Base-by-base conservation (phyloP, 2,797 vertebrate genomes). In the Manis crassicaudata region DNA sequence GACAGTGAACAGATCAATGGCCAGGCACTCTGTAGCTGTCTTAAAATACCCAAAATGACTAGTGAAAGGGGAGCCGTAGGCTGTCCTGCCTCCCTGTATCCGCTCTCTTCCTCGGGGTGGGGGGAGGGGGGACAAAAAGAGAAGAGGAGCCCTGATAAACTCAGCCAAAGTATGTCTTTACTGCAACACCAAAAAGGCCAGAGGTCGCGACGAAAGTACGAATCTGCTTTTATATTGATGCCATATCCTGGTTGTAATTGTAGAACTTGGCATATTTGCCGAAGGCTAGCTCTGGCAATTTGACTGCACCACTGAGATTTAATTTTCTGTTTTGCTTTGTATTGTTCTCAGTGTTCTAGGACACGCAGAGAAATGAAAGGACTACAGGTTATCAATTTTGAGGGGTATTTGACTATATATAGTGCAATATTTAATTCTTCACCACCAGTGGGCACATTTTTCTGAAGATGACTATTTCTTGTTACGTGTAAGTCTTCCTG, bases 1-100 rank as follows among this genome's bases (percentile, higher is more conserved):
- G 96, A 89, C 90, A 94, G 93, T 92, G 96, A 92, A 90, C 85
- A 96, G 94, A 98, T 98, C 98, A 94, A 98, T 98, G 98, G 90
- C 93, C 56, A 35, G 97, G 90, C 32, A 65, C 86, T 96, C 92
- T 93, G 77, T 94, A 16, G 95, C 97, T 98, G 75, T 97, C 96
- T 97, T 97, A 98, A 46, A 98, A 97, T 96, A 96, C 96, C 95
- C 96, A 79, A 98, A 97, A 95, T 94, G 96, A 96, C 93, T 94
- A 27, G 83, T 96, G 73, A 96, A 62, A 90, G 80, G 97, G 94
- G 54, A 88, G 29, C 80, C 97, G 0, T 56, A 87, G 50, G 16
- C 96, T 95, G 27, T 80, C 12, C 9, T n/a, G 80, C 27, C 77
- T 9, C 89, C 95, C 96, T 84, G n/a, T 88, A 43, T 52, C 60